Base-by-base conservation (phyloP, 2,113 vertebrate species). In the Sciurus niger region DNA sequence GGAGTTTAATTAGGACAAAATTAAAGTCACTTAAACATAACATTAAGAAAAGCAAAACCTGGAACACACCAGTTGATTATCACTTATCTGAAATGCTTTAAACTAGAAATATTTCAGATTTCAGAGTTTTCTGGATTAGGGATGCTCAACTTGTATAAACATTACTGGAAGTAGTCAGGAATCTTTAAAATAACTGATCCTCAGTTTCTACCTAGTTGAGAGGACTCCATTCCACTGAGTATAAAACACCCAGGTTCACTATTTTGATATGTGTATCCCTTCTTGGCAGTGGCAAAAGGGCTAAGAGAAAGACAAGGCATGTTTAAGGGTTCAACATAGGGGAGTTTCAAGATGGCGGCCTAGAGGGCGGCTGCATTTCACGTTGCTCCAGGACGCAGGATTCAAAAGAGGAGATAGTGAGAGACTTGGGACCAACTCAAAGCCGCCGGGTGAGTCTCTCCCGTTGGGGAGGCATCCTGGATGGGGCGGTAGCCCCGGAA, bases 1-100 rank as follows among this genome's bases (percentile, higher is more conserved):
- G 58, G 83, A 88, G 73, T 80, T 90, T 96, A 82, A 72, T 65
- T 30, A 60, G 55, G 32, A 25, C 53, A 85, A 95, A 97, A 96
- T 46, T 77, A 80, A 96, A 95, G 46, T 43, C 82, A 40, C 8
- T 90, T 77, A 89, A 88, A 58, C 10, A 60, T 40, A 92, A 53
- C 13, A 16, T 68, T 30, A 90, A 48, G 8, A 85, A 93, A 79
- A 32, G 55, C 65, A 84, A 80, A 79, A 17, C 25, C 25, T 48
- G 30, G n/a, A 73, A 60, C 8, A 14, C 32, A 58, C 20, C 78
- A 2, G 11, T 40, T 86, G 28, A 78, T 1, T 28, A 53, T 55
- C n/a, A 28, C 34, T 77, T 67, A 55, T 68, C 48, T 63, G 60
- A 93, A 77, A 67, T 78, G 32, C 16, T 28, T 60, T 14, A 24